Evolutionary conservation across 2,888 invertebrate species (phyloP), one percentile per base, ranked within the genome.

Genomic region (Plusia festucae): DNA sequence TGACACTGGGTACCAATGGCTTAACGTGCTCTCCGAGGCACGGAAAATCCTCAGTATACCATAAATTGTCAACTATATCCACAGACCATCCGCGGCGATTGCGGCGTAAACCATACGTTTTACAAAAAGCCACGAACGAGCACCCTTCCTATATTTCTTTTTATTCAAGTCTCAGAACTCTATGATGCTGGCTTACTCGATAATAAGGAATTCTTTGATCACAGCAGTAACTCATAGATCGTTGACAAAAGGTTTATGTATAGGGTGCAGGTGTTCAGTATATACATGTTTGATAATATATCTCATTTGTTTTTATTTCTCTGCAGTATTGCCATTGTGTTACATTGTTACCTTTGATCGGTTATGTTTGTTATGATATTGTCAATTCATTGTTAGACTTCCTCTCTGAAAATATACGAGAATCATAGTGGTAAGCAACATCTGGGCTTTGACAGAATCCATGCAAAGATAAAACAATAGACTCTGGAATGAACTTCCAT

Each of bases 241-340:
- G 5, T 15, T 16, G 0, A 44, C 44, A 1, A 16, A 16, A 16
- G 16, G 16, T 16, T 20, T 52, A 24, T 52, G 24, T 24, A 24
- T 13, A 52, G 22, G 24, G 24, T 3, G 5, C 24, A 24, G 24
- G 13, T 18, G 15, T 27, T 40, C 30, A 46, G 20, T 27, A 30
- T 11, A 27, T 63, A 53, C 51, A 53, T 74, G 70, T 74, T 74
- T 66, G 30, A 63, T 53, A 74, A 73, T 30, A 73, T 8, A 32
- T 44, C 34, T 11, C 53, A 53, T 61, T 74, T 74, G 63, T 73
- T 70, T 69, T 66, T 58, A 56, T 54, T 16, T 46, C 15, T 40
- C 34, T 30, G 11, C 40, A 49, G 51, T 8, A 9, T n/a, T 9
- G 8, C 62, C 46, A 74, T 74, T 74, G 73, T 74, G 16, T 56